These are phyloP conservation scores for Carcina quercana DNA, from an alignment of 2,888 invertebrate species.

Conservation along the genomic window DNA sequence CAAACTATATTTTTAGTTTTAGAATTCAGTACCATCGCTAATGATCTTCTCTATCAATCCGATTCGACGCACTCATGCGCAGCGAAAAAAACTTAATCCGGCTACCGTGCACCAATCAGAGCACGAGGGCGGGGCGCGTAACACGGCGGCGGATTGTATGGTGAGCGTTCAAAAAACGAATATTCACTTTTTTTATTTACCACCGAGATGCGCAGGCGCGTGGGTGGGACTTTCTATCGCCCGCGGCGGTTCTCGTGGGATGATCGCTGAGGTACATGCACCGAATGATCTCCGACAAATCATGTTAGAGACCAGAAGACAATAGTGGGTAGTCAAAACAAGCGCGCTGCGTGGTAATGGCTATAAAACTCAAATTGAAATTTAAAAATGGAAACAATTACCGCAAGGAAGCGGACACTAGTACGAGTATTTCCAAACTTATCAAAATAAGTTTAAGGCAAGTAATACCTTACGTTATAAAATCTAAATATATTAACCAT, in stretches of 20 bases:
- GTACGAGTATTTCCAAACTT: too few species aligned
- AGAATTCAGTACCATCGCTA: too few species aligned
- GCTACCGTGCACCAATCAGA: conserved; percentile 64
- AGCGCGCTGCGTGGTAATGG: too few species aligned
- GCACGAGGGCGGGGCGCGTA: conserved; percentile 55
- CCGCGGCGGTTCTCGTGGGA: conserved; percentile 57
- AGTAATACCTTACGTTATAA: too few species aligned
- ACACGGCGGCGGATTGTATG: conserved; percentile 55
- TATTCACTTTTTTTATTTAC: conserved; percentile 38
- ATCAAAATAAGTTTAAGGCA: too few species aligned
- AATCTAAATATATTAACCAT: too few species aligned
- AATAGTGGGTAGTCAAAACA: too few species aligned
- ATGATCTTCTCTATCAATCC: conserved; percentile 28
- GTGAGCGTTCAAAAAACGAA: conserved; percentile 47
- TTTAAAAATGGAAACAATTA: too few species aligned
- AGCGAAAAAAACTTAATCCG: conserved; percentile 36
- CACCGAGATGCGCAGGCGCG: conserved; percentile 34
- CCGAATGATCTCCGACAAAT: conserved; percentile 8
- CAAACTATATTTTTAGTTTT: too few species aligned
- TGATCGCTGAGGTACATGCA: conserved; percentile 13
- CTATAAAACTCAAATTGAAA: too few species aligned
- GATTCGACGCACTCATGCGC: conserved; percentile 23
- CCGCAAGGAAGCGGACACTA: too few species aligned
- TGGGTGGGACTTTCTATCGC: conserved; percentile 71
- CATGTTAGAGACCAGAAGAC: not conserved